These are phyloP conservation scores for Euzophera pinguis DNA, from an alignment of 2,888 invertebrate species.

Conservation along the genomic window DNA sequence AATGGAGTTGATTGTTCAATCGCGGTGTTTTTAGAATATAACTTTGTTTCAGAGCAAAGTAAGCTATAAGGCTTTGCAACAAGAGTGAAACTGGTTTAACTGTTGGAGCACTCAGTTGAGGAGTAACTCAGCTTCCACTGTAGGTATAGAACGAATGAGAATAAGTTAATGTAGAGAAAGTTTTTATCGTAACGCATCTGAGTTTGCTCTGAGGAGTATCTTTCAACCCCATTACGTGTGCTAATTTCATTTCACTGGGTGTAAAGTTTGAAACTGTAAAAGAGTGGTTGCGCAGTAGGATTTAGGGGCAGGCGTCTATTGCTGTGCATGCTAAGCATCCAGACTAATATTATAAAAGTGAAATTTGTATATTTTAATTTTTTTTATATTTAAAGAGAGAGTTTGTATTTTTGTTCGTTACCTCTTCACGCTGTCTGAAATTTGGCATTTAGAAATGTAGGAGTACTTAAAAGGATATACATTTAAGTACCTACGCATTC, in stretches of 20 bases:
- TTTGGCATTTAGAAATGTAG: too few relatives aligned
- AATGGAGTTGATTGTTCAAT: conserved; percentile 38
- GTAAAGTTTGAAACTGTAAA: conserved; percentile 4
- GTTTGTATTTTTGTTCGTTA: too few relatives aligned
- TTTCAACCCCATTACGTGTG: conserved; percentile 10
- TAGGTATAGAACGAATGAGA: conserved; percentile 11
- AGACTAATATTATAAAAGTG: too few relatives aligned
- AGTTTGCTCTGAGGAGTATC: conserved; percentile 6
- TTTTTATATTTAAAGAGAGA: too few relatives aligned
- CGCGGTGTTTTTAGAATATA: conserved; percentile 22
- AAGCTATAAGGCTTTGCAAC: neutral
- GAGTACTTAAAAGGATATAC: too few relatives aligned
- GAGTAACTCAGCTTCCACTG: conserved; percentile 7
- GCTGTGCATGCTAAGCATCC: neutral
- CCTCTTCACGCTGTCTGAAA: too few relatives aligned
- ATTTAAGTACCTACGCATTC: too few relatives aligned
- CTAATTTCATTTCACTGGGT: conserved; percentile 7
- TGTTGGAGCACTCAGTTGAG: neutral
- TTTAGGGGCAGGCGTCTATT: neutral
- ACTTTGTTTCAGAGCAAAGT: conserved; percentile 12
- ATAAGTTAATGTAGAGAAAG: conserved; percentile 6
- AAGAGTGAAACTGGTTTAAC: conserved; percentile 4
- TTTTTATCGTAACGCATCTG: conserved; percentile 10
- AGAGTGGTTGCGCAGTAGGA: neutral
- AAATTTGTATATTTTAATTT: too few relatives aligned